Evolutionary conservation across 2,888 invertebrate genomes (phyloP), one percentile per base, ranked within the genome.

Genomic region (Zaprionus obscuricornis): DNA sequence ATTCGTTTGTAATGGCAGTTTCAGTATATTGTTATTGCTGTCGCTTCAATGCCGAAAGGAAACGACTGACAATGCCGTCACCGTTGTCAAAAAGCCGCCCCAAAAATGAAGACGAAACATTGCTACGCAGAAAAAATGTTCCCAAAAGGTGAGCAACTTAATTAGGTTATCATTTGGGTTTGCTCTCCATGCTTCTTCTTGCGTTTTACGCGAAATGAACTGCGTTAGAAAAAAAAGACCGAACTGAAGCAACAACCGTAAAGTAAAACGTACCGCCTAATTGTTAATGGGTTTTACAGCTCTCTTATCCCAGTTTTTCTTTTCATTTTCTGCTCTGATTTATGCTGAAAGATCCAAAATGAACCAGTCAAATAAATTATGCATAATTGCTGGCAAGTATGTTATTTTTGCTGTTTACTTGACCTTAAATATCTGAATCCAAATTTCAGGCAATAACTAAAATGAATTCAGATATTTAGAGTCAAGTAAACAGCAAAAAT

Each of bases 141-240:
- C 42, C 50, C 34, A 13, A 64, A 72, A 71, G 67, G 75, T 81
- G 68, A 51, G 60, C 58, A 70, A 70, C 75, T 75, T 87, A 83
- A 85, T 86, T 87, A 77, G 78, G 77, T 83, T 85, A 83, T 81
- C 77, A 81, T 84, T 78, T 76, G 60, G 56, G 58, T 59, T 71
- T 43, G 16, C 29, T 52, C 34, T 52, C 51, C 55, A 33, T 20
- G 3, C 14, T 7, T 31, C 31, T 13, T 16, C 8, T 8, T 33
- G 34, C 18, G 26, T 22, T 3, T 20, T 39, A 27, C 33, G 39
- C 7, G 13, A 3, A 33, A 33, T n/a, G n/a, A 8, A 34, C 52
- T 27, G 16, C 26, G 3, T 18, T 16, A 4, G 3, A 11, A 20
- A 34, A 50, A 62, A 62, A 57, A 34, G 33, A 42, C 39, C 33